These are phyloP conservation scores for Gisinianus flammeolus DNA, from an alignment of 2,888 invertebrate species.

Conservation along the genomic window DNA sequence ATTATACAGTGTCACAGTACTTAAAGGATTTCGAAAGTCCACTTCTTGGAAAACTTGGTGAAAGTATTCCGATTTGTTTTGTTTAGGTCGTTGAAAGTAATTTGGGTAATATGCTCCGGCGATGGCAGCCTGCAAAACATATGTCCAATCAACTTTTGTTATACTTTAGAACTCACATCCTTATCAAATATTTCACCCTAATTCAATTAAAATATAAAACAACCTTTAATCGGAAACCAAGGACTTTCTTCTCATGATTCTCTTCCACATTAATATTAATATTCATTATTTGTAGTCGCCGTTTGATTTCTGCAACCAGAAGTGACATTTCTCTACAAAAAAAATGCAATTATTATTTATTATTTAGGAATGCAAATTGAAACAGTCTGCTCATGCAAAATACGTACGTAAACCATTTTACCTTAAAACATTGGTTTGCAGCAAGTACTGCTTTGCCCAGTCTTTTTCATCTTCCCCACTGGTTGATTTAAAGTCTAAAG, in stretches of 20 bases:
- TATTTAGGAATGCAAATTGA: neutral
- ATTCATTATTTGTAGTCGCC: slow-evolving; percentile 71
- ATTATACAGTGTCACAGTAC: slow-evolving; percentile 71
- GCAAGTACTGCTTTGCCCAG: slow-evolving; percentile 75
- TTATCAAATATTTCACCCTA: no score
- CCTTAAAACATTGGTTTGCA: slow-evolving; percentile 74
- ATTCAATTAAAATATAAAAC: neutral
- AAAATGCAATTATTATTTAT: no score
- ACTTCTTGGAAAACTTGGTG: slow-evolving; percentile 71
- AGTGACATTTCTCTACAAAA: slow-evolving; percentile 69
- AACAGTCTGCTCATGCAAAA: neutral
- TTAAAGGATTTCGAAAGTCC: slow-evolving; percentile 76
- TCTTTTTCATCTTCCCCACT: slow-evolving; percentile 63
- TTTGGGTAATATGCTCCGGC: slow-evolving; percentile 93
- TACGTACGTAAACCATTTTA: slow-evolving; percentile 53
- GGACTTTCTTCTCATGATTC: slow-evolving; percentile 65
- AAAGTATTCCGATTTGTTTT: slow-evolving; percentile 69
- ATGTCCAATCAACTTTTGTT: neutral
- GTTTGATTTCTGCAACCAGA: slow-evolving; percentile 74
- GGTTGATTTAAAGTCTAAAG: slow-evolving; percentile 66
- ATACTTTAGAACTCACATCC: no score
- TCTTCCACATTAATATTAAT: slow-evolving; percentile 64
- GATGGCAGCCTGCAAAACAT: slow-evolving; percentile 68
- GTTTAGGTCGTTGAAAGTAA: slow-evolving; percentile 72
- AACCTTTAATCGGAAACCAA: slow-evolving; percentile 71